Percentiles rank a stretch among this genome's conserved stretches.
phyloP scores from a whole-genome alignment of 2,113 vertebrate genomes.

The Alaudala cheleensis region DNA sequence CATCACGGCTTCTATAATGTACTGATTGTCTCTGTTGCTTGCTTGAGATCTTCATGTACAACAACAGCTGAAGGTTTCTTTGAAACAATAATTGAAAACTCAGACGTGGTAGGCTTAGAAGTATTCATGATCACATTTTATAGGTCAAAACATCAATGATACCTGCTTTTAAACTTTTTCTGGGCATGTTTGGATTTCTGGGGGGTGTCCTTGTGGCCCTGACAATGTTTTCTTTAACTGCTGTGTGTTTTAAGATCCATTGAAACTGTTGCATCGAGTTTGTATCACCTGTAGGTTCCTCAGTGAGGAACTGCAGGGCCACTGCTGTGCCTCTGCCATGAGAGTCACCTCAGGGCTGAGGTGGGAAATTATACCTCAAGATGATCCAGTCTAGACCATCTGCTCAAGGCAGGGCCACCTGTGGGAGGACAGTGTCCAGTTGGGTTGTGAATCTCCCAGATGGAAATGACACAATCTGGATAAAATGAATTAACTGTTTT shows the following conservation, averaged over 20 bases:
- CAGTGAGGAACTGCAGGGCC: not conserved
- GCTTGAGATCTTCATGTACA: not conserved
- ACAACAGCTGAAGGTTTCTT: not conserved
- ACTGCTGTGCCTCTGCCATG: not conserved
- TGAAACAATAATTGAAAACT: not conserved
- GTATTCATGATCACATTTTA: not conserved
- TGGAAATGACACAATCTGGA: not conserved
- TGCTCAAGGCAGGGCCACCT: not conserved
- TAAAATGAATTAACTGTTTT: not conserved
- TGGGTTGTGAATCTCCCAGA: not conserved
- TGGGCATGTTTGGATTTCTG: not conserved
- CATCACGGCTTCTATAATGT: not conserved
- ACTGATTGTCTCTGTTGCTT: not conserved
- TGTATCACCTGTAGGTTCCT: not conserved
- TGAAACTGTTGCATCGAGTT: not conserved
- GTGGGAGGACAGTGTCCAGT: accelerated
- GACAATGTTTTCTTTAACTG: not conserved
- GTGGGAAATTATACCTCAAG: not conserved
- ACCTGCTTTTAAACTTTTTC: not conserved
- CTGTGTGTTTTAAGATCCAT: not conserved
- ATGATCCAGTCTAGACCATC: not conserved
- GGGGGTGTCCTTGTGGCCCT: not conserved
- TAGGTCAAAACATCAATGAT: not conserved
- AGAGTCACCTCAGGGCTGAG: not conserved
- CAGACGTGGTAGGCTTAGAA: not conserved